Conservation (phyloP, 2,113 vertebrate species). For the Dromaius novaehollandiae region DNA sequence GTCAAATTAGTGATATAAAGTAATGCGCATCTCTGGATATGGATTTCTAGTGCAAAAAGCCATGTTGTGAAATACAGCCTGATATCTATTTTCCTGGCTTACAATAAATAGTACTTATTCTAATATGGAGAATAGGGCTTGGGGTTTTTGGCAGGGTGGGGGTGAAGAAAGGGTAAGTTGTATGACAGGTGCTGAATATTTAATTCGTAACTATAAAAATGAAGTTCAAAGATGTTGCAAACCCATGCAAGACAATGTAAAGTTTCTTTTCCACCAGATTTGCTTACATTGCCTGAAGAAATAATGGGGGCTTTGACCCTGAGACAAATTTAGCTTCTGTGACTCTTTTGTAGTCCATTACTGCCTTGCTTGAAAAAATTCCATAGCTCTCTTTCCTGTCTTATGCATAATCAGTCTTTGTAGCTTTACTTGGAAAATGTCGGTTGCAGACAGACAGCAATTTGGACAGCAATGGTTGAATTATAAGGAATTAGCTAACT, state of each 20-base stretch:
- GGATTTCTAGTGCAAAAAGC: background rate
- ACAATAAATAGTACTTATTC: background rate
- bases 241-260: background rate
- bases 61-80: background rate
- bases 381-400: fast-evolving
- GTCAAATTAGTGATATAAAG: background rate
- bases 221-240: background rate
- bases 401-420: background rate
- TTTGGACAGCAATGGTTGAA: background rate
- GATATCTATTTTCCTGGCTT: background rate
- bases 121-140: background rate
- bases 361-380: background rate
- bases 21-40: background rate
- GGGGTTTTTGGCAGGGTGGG: background rate
- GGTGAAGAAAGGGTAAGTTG: background rate
- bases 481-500: background rate
- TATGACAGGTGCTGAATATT: background rate
- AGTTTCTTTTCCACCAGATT: background rate
- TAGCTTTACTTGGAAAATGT: background rate
- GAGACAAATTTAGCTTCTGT: background rate
- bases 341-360: background rate
- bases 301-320: background rate
- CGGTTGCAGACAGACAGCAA: background rate
- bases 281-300: background rate
- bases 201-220: background rate